Evolutionary conservation across 2,888 invertebrate species (phyloP), one percentile per base, ranked within the genome.

Genomic region (Tenthredo distinguenda): DNA sequence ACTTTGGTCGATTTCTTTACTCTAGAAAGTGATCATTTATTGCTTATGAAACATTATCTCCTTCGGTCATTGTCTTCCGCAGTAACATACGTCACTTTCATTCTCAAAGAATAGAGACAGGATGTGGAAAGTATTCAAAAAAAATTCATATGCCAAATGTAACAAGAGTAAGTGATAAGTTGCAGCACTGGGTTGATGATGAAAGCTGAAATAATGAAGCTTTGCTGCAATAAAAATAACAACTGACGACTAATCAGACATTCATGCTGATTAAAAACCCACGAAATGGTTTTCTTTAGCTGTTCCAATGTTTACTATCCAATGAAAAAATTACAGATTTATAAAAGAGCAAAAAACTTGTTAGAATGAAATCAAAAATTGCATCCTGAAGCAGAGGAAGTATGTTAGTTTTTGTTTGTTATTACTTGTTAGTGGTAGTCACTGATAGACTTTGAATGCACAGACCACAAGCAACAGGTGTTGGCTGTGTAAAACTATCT

Each of bases 371-470:
- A 21, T 18, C 82, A 62, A 37, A 40, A 65, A 34, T 55, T 84
- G n/a, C 86, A 77, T 77, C 31, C 77, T 50, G 47, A 77, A 77
- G 50, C 77, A 77, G 31, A 55, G 21, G n/a, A 34, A 62, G 62
- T 62, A 21, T 74, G 47, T 50, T 50, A 62, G 5, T 62, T 81
- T 37, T 81, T 21, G 21, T 81, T 21, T 47, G n/a, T 47, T 68
- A 83, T 94, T 91, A 96, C 97, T 96, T 96, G 91, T 97, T 97
- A 2, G 97, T 97, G 9, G 97, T 97, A 92, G 97, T 97, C 87
- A 97, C 96, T 0, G 97, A 96, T 87, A 98, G 94, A 88, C 95
- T 96, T 90, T 97, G 97, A 86, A 98, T 94, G 92, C 97, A 97
- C 47, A 97, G 91, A 1, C 98, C 98, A 91, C 96, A 96, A 0